Evolutionary conservation across 2,888 invertebrate genomes (phyloP).

Genomic region (Ametastegia equiseti): DNA sequence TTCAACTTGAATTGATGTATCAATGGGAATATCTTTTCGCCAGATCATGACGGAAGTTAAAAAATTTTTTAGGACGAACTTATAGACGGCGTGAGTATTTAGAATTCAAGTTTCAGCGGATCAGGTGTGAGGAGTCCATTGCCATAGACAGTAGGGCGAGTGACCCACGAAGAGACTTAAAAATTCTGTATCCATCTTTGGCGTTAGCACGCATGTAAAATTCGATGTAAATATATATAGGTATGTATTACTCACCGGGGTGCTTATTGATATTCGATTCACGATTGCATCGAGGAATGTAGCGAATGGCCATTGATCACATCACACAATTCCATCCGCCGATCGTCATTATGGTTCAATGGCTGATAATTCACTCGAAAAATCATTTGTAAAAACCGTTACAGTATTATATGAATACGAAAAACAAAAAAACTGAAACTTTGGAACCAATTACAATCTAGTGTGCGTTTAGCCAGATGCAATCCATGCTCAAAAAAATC

Average conservation of each 20-base stretch:
- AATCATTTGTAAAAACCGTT: neutral
- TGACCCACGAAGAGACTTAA: slow-evolving; percentile 33
- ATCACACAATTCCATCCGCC: slow-evolving; percentile 52
- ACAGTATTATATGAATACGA: neutral
- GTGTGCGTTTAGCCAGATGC: neutral
- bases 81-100: no score
- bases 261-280: slow-evolving; percentile 57
- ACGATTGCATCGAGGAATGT: slow-evolving; percentile 58
- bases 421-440: neutral
- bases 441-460: no score
- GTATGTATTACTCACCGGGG: slow-evolving; percentile 42
- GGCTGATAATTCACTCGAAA: neutral
- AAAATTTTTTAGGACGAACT: no score
- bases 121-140: neutral
- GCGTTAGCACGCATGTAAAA: slow-evolving; percentile 33
- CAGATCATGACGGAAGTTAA: no score
- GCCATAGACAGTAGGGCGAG: neutral
- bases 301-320: slow-evolving; percentile 61
- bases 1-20: no score
- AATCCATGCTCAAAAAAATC: neutral
- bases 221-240: slow-evolving; percentile 31
- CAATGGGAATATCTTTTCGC: no score
- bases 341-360: slow-evolving; percentile 6
- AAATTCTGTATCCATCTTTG: slow-evolving; percentile 44
- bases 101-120: no score